A percentile compares a stretch with the other conserved stretches of the same genome.
phyloP scores from a whole-genome alignment of 2,113 vertebrate genomes.

The Vireo altiloquus region DNA sequence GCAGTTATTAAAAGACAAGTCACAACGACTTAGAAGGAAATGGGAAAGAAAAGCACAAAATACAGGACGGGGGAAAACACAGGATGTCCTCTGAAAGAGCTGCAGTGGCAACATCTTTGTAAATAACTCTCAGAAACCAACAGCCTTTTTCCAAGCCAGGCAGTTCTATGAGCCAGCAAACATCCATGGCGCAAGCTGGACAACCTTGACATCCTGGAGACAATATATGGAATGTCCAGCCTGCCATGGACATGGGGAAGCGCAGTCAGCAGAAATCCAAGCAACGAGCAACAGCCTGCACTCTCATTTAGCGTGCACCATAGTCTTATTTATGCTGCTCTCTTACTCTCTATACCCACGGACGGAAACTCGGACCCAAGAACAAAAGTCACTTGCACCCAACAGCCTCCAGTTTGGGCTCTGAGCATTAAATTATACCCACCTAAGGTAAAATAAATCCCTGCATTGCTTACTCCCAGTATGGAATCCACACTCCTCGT shows the following conservation, averaged over 20 bases:
- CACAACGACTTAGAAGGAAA: neutral
- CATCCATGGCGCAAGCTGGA: neutral
- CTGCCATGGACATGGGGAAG: neutral
- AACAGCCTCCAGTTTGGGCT: neutral
- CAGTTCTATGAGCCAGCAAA: neutral
- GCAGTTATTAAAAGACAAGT: neutral
- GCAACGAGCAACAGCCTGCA: fast-evolving
- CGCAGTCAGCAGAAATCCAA: neutral
- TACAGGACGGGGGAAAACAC: neutral
- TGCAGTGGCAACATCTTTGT: neutral
- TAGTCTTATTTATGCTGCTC: fast-evolving
- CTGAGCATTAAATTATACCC: fast-evolving
- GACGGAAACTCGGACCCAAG: neutral
- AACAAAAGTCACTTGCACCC: neutral
- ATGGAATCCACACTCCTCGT: neutral
- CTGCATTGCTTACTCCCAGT: neutral
- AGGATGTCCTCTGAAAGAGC: neutral
- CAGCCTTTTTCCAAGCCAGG: neutral
- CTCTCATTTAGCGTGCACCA: no score
- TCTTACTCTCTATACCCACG: neutral
- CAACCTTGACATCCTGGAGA: neutral
- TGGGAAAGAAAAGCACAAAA: neutral
- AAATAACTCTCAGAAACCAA: neutral
- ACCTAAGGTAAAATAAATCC: neutral
- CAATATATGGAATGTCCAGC: fast-evolving